These are phyloP conservation scores for Aleiodes leptofemur DNA, from an alignment of 2,888 invertebrate genomes.

Conservation along the genomic window DNA sequence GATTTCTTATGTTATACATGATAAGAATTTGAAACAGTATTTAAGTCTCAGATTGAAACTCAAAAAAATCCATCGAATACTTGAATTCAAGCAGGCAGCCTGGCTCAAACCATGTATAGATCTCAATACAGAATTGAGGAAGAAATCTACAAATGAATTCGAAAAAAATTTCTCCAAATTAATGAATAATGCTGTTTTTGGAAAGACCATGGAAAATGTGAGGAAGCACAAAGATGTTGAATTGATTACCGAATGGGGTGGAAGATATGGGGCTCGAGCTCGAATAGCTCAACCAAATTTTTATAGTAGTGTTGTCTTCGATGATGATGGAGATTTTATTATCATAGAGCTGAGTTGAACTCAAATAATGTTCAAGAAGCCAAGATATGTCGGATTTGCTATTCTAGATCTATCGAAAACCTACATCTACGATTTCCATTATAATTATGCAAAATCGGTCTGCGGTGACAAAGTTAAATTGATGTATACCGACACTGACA, in stretches of 20 bases:
- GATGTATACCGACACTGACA: constrained; percentile 44
- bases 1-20: constrained; percentile 29
- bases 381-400: constrained; percentile 30
- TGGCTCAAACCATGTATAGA: constrained; percentile 36
- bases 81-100: constrained; percentile 21
- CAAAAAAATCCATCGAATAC: constrained; percentile 37
- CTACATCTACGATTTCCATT: constrained; percentile 54
- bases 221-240: constrained; percentile 65
- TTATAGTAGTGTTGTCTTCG: constrained; percentile 63
- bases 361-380: constrained; percentile 45
- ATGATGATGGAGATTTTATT: constrained; percentile 63
- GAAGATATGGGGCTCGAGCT: constrained; percentile 62
- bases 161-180: background rate
- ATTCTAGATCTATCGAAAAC: constrained; percentile 48
- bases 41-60: constrained; percentile 38
- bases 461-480: constrained; percentile 38
- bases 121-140: constrained; percentile 19
- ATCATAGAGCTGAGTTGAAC: constrained; percentile 62
- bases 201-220: constrained; percentile 42
- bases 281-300: constrained; percentile 62
- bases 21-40: constrained; percentile 40
- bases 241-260: constrained; percentile 57
- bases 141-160: background rate
- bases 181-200: constrained; percentile 32
- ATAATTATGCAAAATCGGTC: constrained; percentile 44